These are phyloP conservation scores for Drosophila nigromelanica DNA, from an alignment of 1,140 invertebrate species.

Conservation along the genomic window DNA sequence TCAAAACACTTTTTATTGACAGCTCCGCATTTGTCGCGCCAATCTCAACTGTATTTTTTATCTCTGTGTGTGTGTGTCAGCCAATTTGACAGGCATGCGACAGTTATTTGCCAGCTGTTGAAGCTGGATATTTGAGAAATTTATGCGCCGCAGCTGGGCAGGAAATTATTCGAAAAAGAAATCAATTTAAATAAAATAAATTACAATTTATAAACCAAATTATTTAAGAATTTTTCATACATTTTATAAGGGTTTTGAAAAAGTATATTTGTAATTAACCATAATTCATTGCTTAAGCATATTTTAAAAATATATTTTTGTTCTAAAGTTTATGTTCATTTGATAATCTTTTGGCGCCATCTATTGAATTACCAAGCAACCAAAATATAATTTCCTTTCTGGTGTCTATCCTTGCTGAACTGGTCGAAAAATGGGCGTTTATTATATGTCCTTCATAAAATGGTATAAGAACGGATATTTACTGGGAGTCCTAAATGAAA, in stretches of 20 bases:
- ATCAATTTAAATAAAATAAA: not conserved
- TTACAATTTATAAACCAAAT: too few relatives aligned
- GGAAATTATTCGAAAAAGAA: not conserved
- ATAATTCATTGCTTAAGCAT: too few relatives aligned
- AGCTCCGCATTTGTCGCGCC: slow-evolving; percentile 35
- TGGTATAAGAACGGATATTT: too few relatives aligned
- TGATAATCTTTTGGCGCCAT: not conserved
- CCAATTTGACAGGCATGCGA: slow-evolving; percentile 46
- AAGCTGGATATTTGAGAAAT: not conserved
- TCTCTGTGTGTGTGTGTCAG: slow-evolving; percentile 4
- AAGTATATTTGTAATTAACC: too few relatives aligned
- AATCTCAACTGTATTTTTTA: not conserved
- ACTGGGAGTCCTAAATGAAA: not conserved
- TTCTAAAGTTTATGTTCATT: too few relatives aligned
- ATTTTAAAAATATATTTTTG: too few relatives aligned
- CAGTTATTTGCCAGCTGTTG: slow-evolving; percentile 52
- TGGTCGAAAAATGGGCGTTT: not conserved
- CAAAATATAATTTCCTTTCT: not conserved
- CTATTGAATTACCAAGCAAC: not conserved
- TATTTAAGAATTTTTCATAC: too few relatives aligned
- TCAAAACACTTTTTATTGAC: slow-evolving; percentile 61
- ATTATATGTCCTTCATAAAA: not conserved
- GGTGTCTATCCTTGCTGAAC: not conserved
- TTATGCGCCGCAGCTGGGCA: slow-evolving; percentile 2
- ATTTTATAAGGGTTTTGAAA: too few relatives aligned